A percentile compares a stretch with the other conserved stretches of the same genome.
These are phyloP conservation scores for Trissoscelio sp. DNA, from an alignment of 2,888 invertebrate species.

Conservation along the genomic window DNA sequence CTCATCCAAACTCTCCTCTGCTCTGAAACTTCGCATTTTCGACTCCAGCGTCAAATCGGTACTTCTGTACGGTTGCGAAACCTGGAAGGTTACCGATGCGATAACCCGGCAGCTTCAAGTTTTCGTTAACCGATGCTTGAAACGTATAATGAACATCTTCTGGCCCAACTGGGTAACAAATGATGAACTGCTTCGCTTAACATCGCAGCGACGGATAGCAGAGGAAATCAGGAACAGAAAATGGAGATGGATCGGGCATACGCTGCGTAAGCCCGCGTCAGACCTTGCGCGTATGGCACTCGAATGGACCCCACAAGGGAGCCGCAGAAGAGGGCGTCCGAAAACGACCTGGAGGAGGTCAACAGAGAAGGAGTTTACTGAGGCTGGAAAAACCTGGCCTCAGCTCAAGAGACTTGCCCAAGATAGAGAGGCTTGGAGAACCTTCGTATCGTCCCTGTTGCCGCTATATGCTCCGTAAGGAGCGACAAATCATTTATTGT, in stretches of 20 bases:
- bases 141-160: conserved; percentile 9
- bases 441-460: conserved; percentile 18
- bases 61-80: conserved; percentile 20
- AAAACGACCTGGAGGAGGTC: conserved; percentile 1
- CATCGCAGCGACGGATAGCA: not conserved
- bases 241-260: conserved; percentile 14
- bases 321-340: conserved; percentile 6
- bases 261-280: conserved; percentile 2
- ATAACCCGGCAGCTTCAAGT: conserved; percentile 20
- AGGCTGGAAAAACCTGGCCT: conserved; percentile 10
- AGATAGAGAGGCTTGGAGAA: conserved; percentile 21
- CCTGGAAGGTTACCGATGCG: conserved; percentile 15
- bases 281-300: conserved; percentile 6
- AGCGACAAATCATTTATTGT: no score
- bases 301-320: conserved; percentile 4
- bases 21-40: conserved; percentile 10
- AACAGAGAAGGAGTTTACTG: conserved; percentile 6
- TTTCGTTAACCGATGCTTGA: conserved; percentile 14
- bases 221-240: conserved; percentile 3
- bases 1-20: conserved; percentile 17
- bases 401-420: conserved; percentile 6
- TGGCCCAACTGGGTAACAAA: conserved; percentile 7
- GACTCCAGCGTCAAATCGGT: conserved; percentile 10
- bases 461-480: conserved; percentile 28
- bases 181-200: not conserved